Percentiles rank a stretch among this genome's conserved stretches.
Conservation (phyloP, 2,797 vertebrate species). For the Tapera naevia region DNA sequence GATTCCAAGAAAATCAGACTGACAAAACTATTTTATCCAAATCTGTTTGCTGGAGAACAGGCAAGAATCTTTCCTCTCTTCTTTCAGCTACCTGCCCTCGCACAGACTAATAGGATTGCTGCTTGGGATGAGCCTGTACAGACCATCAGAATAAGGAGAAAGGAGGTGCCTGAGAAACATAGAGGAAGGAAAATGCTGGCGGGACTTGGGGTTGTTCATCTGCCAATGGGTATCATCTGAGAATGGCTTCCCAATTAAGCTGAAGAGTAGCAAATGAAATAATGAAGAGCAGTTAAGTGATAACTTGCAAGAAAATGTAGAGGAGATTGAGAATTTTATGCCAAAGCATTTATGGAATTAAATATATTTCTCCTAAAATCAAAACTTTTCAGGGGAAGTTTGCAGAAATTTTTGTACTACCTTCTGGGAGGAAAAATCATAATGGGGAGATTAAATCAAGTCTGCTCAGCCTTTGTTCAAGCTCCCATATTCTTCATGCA, state of each 20-base stretch:
- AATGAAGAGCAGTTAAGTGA: neutral
- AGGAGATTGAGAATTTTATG: neutral
- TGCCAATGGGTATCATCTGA: neutral
- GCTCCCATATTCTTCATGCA: neutral
- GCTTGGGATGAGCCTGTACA: neutral
- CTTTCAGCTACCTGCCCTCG: neutral
- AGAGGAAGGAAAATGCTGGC: neutral
- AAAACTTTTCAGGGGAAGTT: neutral
- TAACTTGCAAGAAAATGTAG: neutral
- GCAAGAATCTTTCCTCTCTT: neutral
- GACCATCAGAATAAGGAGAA: neutral
- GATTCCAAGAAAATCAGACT: neutral
- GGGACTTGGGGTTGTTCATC: neutral
- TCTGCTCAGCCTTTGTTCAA: neutral
- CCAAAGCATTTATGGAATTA: neutral
- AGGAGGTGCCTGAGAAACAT: neutral
- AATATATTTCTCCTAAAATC: neutral
- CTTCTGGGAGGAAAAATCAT: neutral
- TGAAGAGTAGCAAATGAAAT: neutral
- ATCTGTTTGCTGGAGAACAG: neutral
- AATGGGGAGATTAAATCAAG: neutral
- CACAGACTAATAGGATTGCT: fast-evolving
- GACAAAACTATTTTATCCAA: neutral
- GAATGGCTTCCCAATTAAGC: neutral
- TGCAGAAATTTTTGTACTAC: neutral